Evolutionary conservation across 2,888 invertebrate genomes (phyloP), one percentile per base, ranked within the genome.

Genomic region (Hypomecis atomaria): DNA sequence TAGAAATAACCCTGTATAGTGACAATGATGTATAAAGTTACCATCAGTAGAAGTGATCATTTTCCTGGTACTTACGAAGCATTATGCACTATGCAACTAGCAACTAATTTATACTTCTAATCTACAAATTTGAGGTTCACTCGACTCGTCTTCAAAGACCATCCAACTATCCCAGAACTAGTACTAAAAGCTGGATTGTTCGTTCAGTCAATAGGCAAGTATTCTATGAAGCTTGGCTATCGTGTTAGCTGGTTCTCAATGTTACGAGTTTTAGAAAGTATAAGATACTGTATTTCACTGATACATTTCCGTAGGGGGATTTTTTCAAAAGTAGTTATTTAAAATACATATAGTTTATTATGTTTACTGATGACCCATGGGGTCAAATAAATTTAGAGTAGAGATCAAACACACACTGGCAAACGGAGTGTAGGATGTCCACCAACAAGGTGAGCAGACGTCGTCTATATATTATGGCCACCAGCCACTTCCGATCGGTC

Each of bases 211-310:
- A 13, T 48, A 49, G 38, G 13, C 13, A 40, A 40, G 10, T 52
- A 23, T 52, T 52, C 52, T n/a, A 23, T 40, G 23, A 40, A 52
- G 52, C 38, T 52, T 50, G 50, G 37, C 38, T 23, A 52, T 13
- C 13, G 50, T 52, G 23, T 23, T 23, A 23, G 23, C 23, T 9
- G 9, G 9, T 38, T 40, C 40, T 52, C 9, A 40, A 38, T 52
- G 10, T 11, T 37, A 50, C 8, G 11, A 37, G 37, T 40, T 52
- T 38, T 40, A 9, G 38, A 40, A n/a, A 6, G 23, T 3, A 2
- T 23, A 23, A 23, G 9, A 50, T 36, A 49, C 7, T 49, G n/a
- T 37, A 13, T 49, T 47, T 6, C 40, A 7, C 9, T 3, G 9
- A 40, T 8, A 4, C 40, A 40, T 40, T 7, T 10, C 40, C 8